A percentile compares a stretch with the other conserved stretches of the same genome.
Evolutionary conservation across 2,113 vertebrate species (phyloP).

Genomic region (Mus pahari): DNA sequence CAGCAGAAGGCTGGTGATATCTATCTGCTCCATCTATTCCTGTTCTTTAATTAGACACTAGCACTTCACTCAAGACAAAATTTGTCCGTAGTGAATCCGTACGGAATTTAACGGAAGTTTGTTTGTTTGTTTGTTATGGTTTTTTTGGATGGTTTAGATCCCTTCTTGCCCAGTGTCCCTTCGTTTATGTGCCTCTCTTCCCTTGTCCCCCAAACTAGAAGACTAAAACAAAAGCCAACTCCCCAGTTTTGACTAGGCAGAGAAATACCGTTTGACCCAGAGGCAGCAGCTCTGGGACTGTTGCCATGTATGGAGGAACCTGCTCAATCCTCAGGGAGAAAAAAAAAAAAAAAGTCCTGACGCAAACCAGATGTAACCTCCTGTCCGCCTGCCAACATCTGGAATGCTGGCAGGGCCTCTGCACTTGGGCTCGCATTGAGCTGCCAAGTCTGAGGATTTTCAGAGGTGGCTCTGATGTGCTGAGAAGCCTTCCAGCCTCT

Average conservation of each 20-base stretch:
- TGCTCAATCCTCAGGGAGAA: slow-evolving; percentile 79
- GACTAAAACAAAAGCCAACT: slow-evolving; percentile 51
- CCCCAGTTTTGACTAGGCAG: slow-evolving; percentile 54
- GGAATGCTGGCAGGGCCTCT: slow-evolving; percentile 76
- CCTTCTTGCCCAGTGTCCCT: slow-evolving; percentile 29
- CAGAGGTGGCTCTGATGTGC: slow-evolving; percentile 59
- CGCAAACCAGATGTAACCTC: slow-evolving; percentile 83
- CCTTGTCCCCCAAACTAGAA: neutral
- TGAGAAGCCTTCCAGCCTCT: slow-evolving; percentile 22
- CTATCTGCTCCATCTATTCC: slow-evolving; percentile 6
- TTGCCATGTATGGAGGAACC: slow-evolving; percentile 77
- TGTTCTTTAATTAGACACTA: slow-evolving; percentile 32
- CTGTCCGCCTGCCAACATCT: slow-evolving; percentile 82
- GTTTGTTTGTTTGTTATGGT: neutral
- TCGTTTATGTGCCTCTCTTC: neutral
- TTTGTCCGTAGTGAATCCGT: slow-evolving; percentile 38
- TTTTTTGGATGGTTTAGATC: slow-evolving; percentile 45
- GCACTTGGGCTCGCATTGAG: slow-evolving; percentile 18
- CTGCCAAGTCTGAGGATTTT: slow-evolving; percentile 70
- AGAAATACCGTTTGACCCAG: slow-evolving; percentile 78
- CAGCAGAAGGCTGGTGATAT: neutral
- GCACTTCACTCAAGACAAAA: neutral
- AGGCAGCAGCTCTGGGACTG: slow-evolving; percentile 77
- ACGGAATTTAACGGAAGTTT: slow-evolving; percentile 15
- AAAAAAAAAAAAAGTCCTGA: slow-evolving; percentile 73